Base-by-base conservation (phyloP, 2,113 vertebrate species). In the Malurus alboscapulatus region DNA sequence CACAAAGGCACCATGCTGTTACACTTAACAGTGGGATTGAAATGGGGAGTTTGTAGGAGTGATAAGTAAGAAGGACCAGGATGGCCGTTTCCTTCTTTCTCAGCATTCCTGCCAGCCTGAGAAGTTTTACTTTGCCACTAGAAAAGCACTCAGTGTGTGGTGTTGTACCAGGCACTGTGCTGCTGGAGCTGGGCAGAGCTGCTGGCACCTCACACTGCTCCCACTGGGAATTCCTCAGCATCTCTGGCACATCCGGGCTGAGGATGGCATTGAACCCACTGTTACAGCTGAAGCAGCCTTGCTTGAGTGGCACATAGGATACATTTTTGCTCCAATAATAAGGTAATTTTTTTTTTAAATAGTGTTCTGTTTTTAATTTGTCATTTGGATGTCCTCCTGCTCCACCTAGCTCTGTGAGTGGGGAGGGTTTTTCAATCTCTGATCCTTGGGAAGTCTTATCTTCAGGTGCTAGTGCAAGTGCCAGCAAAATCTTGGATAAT, bases 191-290 rank as follows among this genome's bases (percentile, higher is more conserved):
- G 17, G 21, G 45, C n/a, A 29, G 67, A 79, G 26, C 57, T 47
- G 50, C 57, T 66, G 24, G 7, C 4, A 8, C 34, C 30, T 68
- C 30, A 7, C 44, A 4, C 42, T 40, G 12, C 38, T 82, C 34
- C 67, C 29, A 27, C 8, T 0, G 1, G 26, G 25, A 21, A 12
- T 75, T 73, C 54, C 10, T 42, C 0, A 0, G 22, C 71, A 42
- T 40, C 42, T 42, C 32, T 2, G 0, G 27, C 20, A 4, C 21
- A 14, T 32, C 40, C 1, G 1, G 36, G 48, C 53, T 34, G 17
- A 14, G 66, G 20, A 9, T 42, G 38, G 14, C 26, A 19, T 25
- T 30, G 57, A 71, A 16, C 34, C 30, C 32, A 18, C 51, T 65
- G 26, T 25, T 44, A 18, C 7, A 42, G n/a, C 4, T 42, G 44